Percentiles rank a stretch among this genome's conserved stretches.
These are phyloP conservation scores for Diadegma fenestrale DNA, from an alignment of 2,888 invertebrate species.

Conservation along the genomic window DNA sequence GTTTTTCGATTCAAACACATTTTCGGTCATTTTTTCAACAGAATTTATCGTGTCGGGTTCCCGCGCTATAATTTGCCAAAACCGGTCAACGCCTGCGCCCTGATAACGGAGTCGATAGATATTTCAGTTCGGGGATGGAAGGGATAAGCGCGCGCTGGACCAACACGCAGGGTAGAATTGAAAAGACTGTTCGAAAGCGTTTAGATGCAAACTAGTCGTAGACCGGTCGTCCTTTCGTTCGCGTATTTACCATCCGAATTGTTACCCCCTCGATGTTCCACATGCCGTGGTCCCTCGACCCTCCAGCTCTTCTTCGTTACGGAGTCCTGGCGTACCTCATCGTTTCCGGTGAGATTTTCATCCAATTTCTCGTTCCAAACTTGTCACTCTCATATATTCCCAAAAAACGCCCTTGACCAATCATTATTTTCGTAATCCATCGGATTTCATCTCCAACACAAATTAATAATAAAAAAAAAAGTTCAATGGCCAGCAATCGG, in stretches of 20 bases:
- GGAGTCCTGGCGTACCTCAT: slow-evolving; percentile 54
- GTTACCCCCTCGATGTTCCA: slow-evolving; percentile 49
- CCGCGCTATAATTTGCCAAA: slow-evolving; percentile 24
- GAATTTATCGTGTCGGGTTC: neutral
- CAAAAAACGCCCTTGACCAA: neutral
- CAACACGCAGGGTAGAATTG: slow-evolving; percentile 49
- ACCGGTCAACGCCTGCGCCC: slow-evolving; percentile 45
- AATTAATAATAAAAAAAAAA: neutral
- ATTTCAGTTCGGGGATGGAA: slow-evolving; percentile 46
- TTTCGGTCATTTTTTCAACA: neutral
- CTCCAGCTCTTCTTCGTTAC: slow-evolving; percentile 44
- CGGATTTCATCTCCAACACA: neutral
- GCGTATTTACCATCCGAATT: slow-evolving; percentile 29
- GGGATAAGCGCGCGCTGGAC: slow-evolving; percentile 61
- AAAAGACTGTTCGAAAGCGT: slow-evolving; percentile 49
- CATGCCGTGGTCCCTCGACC: slow-evolving; percentile 52
- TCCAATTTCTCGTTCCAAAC: neutral
- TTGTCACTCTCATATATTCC: neutral
- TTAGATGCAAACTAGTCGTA: slow-evolving; percentile 54
- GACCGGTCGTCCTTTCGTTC: slow-evolving; percentile 59
- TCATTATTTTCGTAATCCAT: neutral
- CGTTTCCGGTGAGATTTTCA: slow-evolving; percentile 45
- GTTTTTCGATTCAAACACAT: neutral
- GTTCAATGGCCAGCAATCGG: neutral
- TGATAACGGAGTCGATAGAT: slow-evolving; percentile 26